A percentile compares a stretch with the other conserved stretches of the same genome.
Evolutionary conservation across 2,797 vertebrate species (phyloP).

Genomic region (Pseudomugil tenellus): DNA sequence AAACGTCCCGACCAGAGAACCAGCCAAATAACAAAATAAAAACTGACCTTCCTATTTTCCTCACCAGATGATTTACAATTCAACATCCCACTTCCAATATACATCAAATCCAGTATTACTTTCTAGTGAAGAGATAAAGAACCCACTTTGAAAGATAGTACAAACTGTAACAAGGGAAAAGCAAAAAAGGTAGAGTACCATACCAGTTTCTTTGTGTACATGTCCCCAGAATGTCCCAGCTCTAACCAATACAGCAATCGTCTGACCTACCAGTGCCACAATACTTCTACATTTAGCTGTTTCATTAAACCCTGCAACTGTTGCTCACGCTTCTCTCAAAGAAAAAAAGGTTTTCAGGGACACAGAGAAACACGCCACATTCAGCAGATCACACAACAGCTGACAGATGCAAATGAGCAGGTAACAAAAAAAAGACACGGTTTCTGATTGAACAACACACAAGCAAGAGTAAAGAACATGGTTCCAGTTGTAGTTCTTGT

Average conservation of each 20-base stretch:
- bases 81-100: background rate
- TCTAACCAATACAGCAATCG: background rate
- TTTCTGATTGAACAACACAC: background rate
- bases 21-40: background rate
- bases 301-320: background rate
- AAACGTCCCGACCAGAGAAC: background rate
- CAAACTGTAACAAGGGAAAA: background rate
- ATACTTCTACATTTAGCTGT: background rate
- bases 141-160: background rate
- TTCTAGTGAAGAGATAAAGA: background rate
- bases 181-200: background rate
- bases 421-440: background rate
- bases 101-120: background rate
- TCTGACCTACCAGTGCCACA: background rate
- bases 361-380: background rate
- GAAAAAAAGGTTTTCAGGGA: background rate
- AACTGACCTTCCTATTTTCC: background rate
- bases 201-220: background rate
- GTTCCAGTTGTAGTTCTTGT: background rate
- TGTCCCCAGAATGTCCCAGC: background rate
- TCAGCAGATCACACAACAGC: background rate
- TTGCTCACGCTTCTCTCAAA: background rate
- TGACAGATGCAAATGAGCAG: background rate
- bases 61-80: background rate
- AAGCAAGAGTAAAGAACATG: background rate